phyloP scores from a whole-genome alignment of 2,113 vertebrate species.

The Cephalopterus ornatus region DNA sequence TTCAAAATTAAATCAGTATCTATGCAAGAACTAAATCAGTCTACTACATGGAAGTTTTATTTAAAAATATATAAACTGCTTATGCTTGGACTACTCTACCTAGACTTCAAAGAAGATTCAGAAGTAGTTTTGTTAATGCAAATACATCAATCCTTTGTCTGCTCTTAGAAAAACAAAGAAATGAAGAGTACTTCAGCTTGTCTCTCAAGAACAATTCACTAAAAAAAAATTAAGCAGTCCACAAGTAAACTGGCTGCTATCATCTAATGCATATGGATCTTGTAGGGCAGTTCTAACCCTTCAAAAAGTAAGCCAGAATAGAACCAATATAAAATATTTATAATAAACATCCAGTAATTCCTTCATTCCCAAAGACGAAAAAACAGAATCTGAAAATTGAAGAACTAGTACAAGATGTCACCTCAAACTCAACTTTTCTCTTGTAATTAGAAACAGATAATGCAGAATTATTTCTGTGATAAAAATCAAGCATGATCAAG shows the following conservation, averaged over 20 bases:
- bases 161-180: not conserved
- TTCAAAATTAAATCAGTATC: not conserved
- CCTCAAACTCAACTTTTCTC: not conserved
- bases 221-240: not conserved
- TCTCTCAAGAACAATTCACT: not conserved
- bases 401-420: not conserved
- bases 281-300: not conserved
- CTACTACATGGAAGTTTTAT: not conserved
- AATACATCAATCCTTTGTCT: not conserved
- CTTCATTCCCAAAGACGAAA: not conserved
- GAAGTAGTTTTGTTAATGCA: not conserved
- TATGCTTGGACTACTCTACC: not conserved
- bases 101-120: not conserved
- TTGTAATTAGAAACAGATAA: not conserved
- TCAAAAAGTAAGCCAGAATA: not conserved
- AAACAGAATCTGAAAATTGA: not conserved
- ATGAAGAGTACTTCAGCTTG: not conserved
- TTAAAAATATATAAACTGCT: not conserved
- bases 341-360: not conserved
- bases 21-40: not conserved
- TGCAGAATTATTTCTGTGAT: not conserved
- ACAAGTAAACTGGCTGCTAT: not conserved
- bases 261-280: not conserved
- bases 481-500: not conserved
- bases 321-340: not conserved